Evolutionary conservation across 2,113 vertebrate genomes (phyloP).

Genomic region (Scophthalmus maximus): DNA sequence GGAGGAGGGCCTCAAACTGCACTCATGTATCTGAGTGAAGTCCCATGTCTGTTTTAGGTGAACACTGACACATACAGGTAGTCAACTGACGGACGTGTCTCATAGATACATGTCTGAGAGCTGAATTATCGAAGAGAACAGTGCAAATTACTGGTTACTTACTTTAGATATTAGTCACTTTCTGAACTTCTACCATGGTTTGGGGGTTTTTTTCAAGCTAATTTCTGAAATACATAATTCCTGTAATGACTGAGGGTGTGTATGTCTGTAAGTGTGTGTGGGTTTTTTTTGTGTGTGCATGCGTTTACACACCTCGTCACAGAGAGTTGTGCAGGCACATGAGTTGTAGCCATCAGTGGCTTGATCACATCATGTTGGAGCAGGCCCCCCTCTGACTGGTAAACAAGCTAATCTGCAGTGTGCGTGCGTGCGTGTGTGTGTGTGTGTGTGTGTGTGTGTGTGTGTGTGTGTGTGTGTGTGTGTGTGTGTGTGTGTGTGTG

Average conservation of each 20-base stretch:
- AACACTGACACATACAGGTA: not conserved
- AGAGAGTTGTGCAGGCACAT: slow-evolving; percentile 76
- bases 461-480: not conserved
- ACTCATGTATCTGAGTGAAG: not conserved
- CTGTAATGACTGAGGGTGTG: not conserved
- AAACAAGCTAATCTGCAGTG: slow-evolving; percentile 78
- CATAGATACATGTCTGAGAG: not conserved
- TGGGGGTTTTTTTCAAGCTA: slow-evolving; percentile 11
- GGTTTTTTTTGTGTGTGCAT: slow-evolving; percentile 13
- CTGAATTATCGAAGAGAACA: slow-evolving; percentile 6
- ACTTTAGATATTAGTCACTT: slow-evolving; percentile 1
- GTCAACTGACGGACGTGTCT: not conserved
- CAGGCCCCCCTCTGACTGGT: slow-evolving; percentile 74
- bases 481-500: slow-evolving; percentile 23
- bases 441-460: not conserved
- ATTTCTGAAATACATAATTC: slow-evolving; percentile 39
- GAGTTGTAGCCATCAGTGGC: slow-evolving; percentile 73
- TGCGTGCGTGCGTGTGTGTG: slow-evolving; percentile 43
- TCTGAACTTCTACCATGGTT: not conserved
- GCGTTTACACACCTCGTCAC: slow-evolving; percentile 30
- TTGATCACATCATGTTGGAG: slow-evolving; percentile 70
- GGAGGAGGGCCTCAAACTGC: not conserved
- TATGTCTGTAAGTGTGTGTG: slow-evolving; percentile 7
- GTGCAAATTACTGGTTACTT: slow-evolving; percentile 1
- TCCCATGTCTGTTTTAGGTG: not conserved